These are phyloP conservation scores for Danaus plexippus DNA, from an alignment of 1,140 invertebrate species.

Conservation along the genomic window DNA sequence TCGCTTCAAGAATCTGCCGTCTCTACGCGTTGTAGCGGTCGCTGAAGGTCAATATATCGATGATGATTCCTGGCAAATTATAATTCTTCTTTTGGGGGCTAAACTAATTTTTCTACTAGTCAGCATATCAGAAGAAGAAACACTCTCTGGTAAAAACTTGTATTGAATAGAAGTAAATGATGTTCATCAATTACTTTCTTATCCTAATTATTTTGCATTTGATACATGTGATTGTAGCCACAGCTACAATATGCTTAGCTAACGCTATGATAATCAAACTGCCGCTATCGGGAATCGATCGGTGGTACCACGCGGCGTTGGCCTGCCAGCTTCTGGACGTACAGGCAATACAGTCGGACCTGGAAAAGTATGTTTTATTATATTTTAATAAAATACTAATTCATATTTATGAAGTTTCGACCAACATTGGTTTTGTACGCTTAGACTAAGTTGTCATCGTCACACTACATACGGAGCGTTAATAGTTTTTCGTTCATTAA, in stretches of 20 bases:
- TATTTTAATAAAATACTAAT: too few relatives aligned
- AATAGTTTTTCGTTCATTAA: too few relatives aligned
- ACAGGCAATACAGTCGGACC: constrained; percentile 73
- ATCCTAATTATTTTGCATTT: too few relatives aligned
- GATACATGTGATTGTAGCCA: too few relatives aligned
- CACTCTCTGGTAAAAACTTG: constrained; percentile 31
- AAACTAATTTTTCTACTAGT: constrained; percentile 34
- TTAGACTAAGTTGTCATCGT: too few relatives aligned
- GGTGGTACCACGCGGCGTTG: constrained; percentile 73
- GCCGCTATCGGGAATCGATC: constrained; percentile 39
- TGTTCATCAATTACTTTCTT: too few relatives aligned
- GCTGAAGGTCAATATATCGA: constrained; percentile 72
- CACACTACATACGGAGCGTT: too few relatives aligned
- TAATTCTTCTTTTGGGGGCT: constrained; percentile 55
- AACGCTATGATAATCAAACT: constrained; percentile 27
- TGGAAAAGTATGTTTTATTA: constrained; percentile 70
- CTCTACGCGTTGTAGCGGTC: constrained; percentile 70
- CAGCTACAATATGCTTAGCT: too few relatives aligned
- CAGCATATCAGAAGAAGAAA: constrained; percentile 29
- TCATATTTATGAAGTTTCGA: too few relatives aligned
- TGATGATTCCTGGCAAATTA: constrained; percentile 67
- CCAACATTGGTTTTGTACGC: too few relatives aligned
- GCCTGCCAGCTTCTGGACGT: constrained; percentile 76
- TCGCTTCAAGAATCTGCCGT: constrained; percentile 38
- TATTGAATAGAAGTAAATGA: too few relatives aligned